A percentile compares a stretch with the other conserved stretches of the same genome.
Conservation (phyloP, 2,888 invertebrate species). For the Aromia moschata region DNA sequence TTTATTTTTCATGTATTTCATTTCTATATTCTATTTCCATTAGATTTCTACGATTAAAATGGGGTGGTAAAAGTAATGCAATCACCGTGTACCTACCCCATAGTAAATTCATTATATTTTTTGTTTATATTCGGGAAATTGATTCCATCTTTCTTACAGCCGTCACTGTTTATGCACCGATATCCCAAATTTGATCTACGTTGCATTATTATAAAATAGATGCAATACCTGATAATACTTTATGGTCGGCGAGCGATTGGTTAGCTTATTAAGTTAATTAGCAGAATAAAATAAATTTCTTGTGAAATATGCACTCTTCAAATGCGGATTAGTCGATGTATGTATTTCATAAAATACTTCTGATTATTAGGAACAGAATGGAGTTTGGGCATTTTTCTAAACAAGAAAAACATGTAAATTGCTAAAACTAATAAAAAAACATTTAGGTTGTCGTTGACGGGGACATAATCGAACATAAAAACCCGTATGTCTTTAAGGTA, state of each 20-base stretch:
- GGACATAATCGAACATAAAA: too few species aligned
- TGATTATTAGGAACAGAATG: neutral
- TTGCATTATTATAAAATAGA: conserved; percentile 2
- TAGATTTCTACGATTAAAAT: too few species aligned
- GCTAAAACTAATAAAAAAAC: too few species aligned
- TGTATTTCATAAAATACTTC: neutral
- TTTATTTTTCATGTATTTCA: too few species aligned
- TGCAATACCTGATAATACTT: conserved; percentile 1
- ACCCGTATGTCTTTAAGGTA: too few species aligned
- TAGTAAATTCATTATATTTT: too few species aligned
- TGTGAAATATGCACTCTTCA: neutral
- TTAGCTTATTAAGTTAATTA: conserved; percentile 2
- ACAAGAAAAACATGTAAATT: neutral
- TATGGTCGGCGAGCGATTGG: neutral
- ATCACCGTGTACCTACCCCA: too few species aligned
- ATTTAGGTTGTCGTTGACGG: neutral
- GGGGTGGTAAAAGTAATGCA: too few species aligned
- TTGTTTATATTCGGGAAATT: too few species aligned
- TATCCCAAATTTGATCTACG: conserved; percentile 2
- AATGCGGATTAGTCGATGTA: neutral
- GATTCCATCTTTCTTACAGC: too few species aligned
- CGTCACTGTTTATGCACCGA: neutral
- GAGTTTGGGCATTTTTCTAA: neutral
- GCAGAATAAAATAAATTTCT: neutral
- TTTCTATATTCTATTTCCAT: too few species aligned